These are phyloP conservation scores for Lasioglossum vierecki DNA, from an alignment of 2,888 invertebrate genomes.

Conservation along the genomic window DNA sequence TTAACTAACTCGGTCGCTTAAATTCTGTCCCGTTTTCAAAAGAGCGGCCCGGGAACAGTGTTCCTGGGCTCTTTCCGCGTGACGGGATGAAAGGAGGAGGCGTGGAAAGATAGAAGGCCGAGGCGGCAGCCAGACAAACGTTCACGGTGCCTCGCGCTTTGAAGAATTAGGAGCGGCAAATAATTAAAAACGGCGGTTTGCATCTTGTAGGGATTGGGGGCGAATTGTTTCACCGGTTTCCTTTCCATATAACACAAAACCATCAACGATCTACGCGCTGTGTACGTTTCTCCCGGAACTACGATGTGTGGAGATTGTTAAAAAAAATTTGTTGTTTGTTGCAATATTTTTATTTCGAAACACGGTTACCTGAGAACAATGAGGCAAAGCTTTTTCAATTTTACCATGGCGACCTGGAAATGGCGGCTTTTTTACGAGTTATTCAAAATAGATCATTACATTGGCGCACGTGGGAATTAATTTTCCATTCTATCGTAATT, in stretches of 20 bases:
- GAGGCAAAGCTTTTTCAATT: neutral
- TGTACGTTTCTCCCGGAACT: neutral
- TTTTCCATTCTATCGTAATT: neutral
- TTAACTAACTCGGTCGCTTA: neutral
- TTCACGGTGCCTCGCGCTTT: neutral
- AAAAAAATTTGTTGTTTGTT: neutral
- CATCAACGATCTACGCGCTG: neutral
- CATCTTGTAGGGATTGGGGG: neutral
- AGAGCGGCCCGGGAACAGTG: neutral
- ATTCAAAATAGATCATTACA: neutral
- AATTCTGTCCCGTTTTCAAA: conserved; percentile 33
- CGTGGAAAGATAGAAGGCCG: conserved; percentile 9
- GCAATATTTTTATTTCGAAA: neutral
- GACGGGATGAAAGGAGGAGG: conserved; percentile 3
- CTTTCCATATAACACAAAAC: neutral
- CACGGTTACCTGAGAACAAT: neutral
- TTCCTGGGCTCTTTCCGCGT: neutral
- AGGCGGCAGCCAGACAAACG: neutral
- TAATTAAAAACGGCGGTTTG: conserved; percentile 11
- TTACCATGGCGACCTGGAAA: neutral
- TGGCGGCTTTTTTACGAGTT: neutral
- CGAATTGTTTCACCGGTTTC: neutral
- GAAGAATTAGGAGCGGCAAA: conserved; percentile 16
- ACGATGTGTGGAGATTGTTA: neutral
- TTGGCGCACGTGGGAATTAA: neutral